phyloP scores from a whole-genome alignment of 2,888 invertebrate species.

The Tiphia femorata region DNA sequence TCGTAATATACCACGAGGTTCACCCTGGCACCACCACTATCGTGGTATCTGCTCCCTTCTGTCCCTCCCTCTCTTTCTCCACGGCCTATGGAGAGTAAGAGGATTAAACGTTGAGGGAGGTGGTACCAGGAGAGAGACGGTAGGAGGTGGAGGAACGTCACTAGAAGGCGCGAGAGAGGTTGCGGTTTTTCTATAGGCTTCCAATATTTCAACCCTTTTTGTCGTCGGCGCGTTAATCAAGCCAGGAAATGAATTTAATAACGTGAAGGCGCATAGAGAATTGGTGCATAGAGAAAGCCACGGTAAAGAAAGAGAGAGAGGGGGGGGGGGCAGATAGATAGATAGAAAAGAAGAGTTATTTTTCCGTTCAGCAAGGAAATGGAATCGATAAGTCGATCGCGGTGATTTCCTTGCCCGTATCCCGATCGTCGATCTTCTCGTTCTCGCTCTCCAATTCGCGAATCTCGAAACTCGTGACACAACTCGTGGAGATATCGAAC shows the following conservation, averaged over 20 bases:
- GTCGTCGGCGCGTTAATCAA: conserved; percentile 50
- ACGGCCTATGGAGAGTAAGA: conserved; percentile 49
- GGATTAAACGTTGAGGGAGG: conserved; percentile 59
- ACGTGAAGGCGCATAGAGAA: conserved; percentile 29
- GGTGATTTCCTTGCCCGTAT: no score
- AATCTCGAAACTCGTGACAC: no score
- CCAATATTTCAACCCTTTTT: conserved; percentile 50
- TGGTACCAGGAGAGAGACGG: no score
- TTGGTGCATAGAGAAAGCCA: conserved; percentile 12
- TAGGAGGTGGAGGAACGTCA: no score
- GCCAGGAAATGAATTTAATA: conserved; percentile 56
- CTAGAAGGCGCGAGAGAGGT: conserved; percentile 28
- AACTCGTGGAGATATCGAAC: no score
- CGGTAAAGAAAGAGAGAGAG: conserved; percentile 6
- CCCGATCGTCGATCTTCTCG: no score
- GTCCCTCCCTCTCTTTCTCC: conserved; percentile 27
- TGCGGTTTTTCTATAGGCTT: conserved; percentile 49
- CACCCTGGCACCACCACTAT: conserved; percentile 14
- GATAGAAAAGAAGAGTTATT: neutral
- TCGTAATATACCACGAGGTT: conserved; percentile 52
- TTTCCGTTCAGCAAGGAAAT: no score
- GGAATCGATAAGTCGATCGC: no score
- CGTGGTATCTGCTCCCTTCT: conserved; percentile 14
- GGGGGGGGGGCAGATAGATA: neutral
- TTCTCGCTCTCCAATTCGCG: no score